Evolutionary conservation across 2,113 vertebrate species (phyloP), one percentile per base, ranked within the genome.

Genomic region (Cichladusa arquata): DNA sequence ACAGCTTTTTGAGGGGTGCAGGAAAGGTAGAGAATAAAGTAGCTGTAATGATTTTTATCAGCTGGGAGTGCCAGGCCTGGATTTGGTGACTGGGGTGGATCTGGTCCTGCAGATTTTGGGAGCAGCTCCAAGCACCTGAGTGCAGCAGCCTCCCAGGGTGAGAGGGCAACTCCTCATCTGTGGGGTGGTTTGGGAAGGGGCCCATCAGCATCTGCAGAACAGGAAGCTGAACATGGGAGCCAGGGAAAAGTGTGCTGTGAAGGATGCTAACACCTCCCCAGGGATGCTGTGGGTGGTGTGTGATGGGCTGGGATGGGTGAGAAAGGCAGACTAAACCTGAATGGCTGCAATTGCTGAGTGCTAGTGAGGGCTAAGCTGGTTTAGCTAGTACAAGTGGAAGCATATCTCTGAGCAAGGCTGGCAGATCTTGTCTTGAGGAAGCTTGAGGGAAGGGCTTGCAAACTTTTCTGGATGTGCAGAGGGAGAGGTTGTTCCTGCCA

Each of bases 121-220:
- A 86, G 47, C 50, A 44, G 80, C 56, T 92, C 72, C 86, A 72
- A 22, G 18, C 61, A 57, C 42, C 73, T 70, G 51, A 6, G 0
- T 78, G 78, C 85, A 81, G 47, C 73, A 79, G 38, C 78, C 3
- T 23, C 62, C 7, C 16, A 7, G 54, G 44, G 28, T 25, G 45
- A 50, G 66, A 53, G 54, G 61, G 51, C 42, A 57, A 10, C 20
- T 82, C 34, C 23, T 73, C 11, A 40, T 47, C 56, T 19, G 5
- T 2, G 6, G 29, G 45, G 36, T 0, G 0, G 3, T 84, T 81
- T 34, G 65, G 78, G 69, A 50, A 78, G 73, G 54, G 20, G 14
- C 42, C 58, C 14, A 1, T 33, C 64, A 45, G 72, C 34, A 79
- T 24, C 61, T 81, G 42, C 45, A 31, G 58, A n/a, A 9, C 31